Evolutionary conservation across 2,113 vertebrate species (phyloP), one percentile per base, ranked within the genome.

Genomic region (Trochalopteron elliotii): DNA sequence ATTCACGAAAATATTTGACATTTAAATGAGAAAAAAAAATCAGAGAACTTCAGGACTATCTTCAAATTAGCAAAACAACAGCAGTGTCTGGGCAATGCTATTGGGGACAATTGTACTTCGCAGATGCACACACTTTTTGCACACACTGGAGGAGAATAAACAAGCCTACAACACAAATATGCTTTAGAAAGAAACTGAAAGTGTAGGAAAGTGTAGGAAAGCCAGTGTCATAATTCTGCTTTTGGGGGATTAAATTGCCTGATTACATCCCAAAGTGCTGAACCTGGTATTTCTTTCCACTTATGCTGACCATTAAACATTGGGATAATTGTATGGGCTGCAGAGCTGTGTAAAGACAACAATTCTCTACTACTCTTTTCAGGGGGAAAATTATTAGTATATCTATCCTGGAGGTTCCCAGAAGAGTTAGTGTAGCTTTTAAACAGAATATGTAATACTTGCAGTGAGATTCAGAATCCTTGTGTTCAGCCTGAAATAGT

Each of bases 161-260:
- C 28, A 77, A 81, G 37, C 45, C 68, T 30, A 49, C 24, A 72
- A 49, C 4, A 5, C 44, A 42, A 68, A 57, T 4, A 2, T 40
- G 18, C 30, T 30, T 80, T 67, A 45, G 1, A 11, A 37, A 69
- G 55, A 45, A 92, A 65, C 40, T 60, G 44, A 4, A 94, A 74
- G 15, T 47, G 14, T 50, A 77, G 53, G n/a, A 50, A 67, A 90
- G 75, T 87, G 33, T n/a, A n/a, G n/a, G n/a, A n/a, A n/a, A n/a
- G n/a, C 56, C 68, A n/a, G 45, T 65, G 42, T 87, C 28, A 20
- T 69, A 69, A 63, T 77, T 70, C 69, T 83, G 85, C 79, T 83
- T 95, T 86, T 79, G 55, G 52, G 84, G 37, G 42, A 93, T 86
- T 93, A 90, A 91, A 88, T 87, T 87, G 75, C 52, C 52, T 71